Base-by-base conservation (phyloP, 2,888 invertebrate species). In the Heteromurus nitidus region DNA sequence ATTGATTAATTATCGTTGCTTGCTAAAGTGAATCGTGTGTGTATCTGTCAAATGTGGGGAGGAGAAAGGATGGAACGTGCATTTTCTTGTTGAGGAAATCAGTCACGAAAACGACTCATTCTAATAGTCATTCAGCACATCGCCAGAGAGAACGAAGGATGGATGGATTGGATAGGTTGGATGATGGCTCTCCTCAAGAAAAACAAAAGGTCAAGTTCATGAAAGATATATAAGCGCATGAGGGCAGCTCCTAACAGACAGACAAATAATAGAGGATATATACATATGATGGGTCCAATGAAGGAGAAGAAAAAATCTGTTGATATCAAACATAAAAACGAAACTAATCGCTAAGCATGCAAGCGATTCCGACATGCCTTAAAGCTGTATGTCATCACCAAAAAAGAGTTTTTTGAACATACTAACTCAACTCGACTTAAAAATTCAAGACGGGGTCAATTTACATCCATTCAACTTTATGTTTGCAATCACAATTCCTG, bases 161-260 rank as follows among this genome's bases (percentile, higher is more conserved):
- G n/a, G n/a, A n/a, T n/a, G n/a, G n/a, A n/a, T n/a, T n/a, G n/a
- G n/a, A n/a, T n/a, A n/a, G n/a, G n/a, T n/a, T n/a, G n/a, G 26
- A 24, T 28, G 11, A 28, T 28, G 11, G 26, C 22, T 22, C 3
- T 60, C 36, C 36, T 36, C 31, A 42, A 7, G 47, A 44, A 28
- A 42, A 44, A 47, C 30, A 26, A 70, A 50, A 72, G 79, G 79
- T 80, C 79, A 80, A 72, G 72, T 77, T 77, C 77, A 77, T 70
- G 70, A 70, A 77, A 42, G 47, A 77, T n/a, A 58, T 69, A 62
- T 50, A 16, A 55, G 36, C 47, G 16, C 44, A 69, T 20, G 26
- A 60, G 60, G 47, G 72, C 47, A 72, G 18, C 26, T 30, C 18
- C 7, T 67, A 36, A 13, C 30, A 30, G 62, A 50, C 28, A 28